A percentile compares a stretch with the other conserved stretches of the same genome.
These are phyloP conservation scores for Intellagama lesueurii DNA, from an alignment of 2,797 vertebrate genomes.

Conservation along the genomic window DNA sequence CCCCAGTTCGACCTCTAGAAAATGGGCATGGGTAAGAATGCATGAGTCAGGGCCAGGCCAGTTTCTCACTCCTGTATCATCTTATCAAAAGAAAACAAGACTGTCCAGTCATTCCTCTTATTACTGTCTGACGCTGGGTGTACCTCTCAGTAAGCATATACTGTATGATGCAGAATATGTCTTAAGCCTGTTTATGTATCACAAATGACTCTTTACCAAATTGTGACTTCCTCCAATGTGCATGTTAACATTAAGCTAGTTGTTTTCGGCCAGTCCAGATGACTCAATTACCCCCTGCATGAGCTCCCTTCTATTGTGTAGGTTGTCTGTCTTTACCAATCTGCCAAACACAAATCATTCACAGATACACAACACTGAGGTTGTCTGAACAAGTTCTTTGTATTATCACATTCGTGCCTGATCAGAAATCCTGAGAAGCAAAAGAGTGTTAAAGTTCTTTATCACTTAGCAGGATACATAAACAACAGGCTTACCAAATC, in stretches of 20 bases:
- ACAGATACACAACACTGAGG: neutral
- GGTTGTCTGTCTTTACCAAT: neutral
- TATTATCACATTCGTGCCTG: neutral
- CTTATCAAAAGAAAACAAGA: neutral
- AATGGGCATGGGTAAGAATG: neutral
- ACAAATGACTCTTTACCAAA: neutral
- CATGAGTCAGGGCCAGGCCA: too few species aligned
- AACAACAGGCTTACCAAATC: neutral
- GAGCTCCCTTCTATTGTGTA: neutral
- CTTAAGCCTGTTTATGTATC: neutral
- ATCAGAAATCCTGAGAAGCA: neutral
- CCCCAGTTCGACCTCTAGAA: neutral
- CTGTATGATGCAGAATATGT: too few species aligned
- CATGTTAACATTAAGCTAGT: too few species aligned
- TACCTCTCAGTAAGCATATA: neutral
- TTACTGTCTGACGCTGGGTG: neutral
- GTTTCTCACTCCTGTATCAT: neutral
- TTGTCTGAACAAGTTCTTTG: neutral
- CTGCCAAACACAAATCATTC: neutral
- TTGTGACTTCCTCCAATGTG: neutral
- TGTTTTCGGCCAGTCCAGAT: too few species aligned
- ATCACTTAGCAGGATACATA: neutral
- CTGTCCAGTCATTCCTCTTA: neutral
- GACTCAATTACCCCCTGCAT: neutral
- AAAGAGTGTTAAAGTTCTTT: neutral